Percentiles rank a stretch among this genome's conserved stretches.
Conservation (phyloP, 2,888 invertebrate species). For the Hybos culiciformis region DNA sequence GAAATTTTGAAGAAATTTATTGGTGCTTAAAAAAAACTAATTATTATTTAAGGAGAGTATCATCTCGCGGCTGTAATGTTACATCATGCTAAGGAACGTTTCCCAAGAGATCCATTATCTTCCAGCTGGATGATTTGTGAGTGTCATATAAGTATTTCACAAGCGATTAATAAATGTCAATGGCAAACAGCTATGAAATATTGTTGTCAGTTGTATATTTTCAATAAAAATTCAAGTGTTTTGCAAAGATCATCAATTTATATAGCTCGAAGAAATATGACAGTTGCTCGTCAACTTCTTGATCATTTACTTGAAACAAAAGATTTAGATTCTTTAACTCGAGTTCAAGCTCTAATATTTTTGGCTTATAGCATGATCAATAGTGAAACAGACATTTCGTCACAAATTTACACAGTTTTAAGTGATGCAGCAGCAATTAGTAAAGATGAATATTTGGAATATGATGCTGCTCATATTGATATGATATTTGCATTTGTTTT, state of each 20-base stretch:
- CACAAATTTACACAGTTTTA: conserved; percentile 44
- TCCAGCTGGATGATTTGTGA: conserved; percentile 55
- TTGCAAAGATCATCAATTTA: conserved; percentile 36
- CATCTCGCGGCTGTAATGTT: conserved; percentile 45
- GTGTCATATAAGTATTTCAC: conserved; percentile 41
- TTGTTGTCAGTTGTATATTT: conserved; percentile 51
- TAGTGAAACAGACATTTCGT: conserved; percentile 36
- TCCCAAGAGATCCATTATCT: conserved; percentile 48
- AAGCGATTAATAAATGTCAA: conserved; percentile 38
- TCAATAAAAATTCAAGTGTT: conserved; percentile 53
- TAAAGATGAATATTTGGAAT: conserved; percentile 60
- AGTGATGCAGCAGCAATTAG: conserved; percentile 63
- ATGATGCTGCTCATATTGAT: conserved; percentile 57
- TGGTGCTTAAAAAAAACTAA: too few species aligned
- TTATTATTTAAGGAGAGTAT: conserved; percentile 34
- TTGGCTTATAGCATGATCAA: conserved; percentile 49
- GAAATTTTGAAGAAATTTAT: too few species aligned
- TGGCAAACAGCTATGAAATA: conserved; percentile 57
- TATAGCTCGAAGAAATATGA: conserved; percentile 33
- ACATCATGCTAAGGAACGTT: conserved; percentile 46
- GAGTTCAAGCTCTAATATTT: conserved; percentile 54
- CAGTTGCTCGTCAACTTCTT: conserved; percentile 28
- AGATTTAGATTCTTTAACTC: conserved; percentile 35
- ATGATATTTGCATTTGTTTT: conserved; percentile 69
- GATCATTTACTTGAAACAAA: conserved; percentile 22